These are phyloP conservation scores for Dorcus hopei DNA, from an alignment of 2,888 invertebrate genomes.

Conservation along the genomic window DNA sequence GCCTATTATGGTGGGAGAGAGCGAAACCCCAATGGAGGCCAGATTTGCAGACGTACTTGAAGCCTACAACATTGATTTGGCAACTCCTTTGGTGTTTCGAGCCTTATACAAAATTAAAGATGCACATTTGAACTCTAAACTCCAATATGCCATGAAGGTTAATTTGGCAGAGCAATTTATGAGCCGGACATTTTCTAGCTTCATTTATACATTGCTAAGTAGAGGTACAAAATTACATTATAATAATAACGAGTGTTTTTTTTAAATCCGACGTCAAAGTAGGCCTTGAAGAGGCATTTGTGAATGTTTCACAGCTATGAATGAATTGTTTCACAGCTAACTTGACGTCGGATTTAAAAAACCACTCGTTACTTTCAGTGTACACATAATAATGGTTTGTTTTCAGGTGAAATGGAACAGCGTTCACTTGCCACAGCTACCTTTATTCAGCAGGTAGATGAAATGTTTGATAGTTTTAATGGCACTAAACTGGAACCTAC, in stretches of 20 bases:
- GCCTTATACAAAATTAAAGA: constrained; percentile 8
- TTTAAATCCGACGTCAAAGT: no score
- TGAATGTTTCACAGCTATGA: no score
- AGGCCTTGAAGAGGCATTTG: no score
- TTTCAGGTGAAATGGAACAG: constrained; percentile 12
- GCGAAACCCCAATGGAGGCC: neutral
- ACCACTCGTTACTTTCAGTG: no score
- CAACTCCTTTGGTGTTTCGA: neutral
- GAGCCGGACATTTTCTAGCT: constrained; percentile 12
- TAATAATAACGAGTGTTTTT: no score
- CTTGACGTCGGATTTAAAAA: no score
- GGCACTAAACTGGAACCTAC: constrained; percentile 11
- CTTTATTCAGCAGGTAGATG: constrained; percentile 24
- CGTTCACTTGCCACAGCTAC: constrained; percentile 21
- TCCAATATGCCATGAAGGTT: constrained; percentile 29
- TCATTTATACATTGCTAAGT: neutral
- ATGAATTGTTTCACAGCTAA: no score
- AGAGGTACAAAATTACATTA: neutral
- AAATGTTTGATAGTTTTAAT: constrained; percentile 30
- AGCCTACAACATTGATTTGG: neutral
- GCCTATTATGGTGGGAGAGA: neutral
- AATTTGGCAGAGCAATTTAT: constrained; percentile 26
- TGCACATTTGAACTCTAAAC: constrained; percentile 21
- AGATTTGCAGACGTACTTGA: neutral
- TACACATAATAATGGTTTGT: neutral